Percentiles rank a stretch among this genome's conserved stretches.
phyloP scores from a whole-genome alignment of 2,797 vertebrate genomes.

The Danio aesculapii region DNA sequence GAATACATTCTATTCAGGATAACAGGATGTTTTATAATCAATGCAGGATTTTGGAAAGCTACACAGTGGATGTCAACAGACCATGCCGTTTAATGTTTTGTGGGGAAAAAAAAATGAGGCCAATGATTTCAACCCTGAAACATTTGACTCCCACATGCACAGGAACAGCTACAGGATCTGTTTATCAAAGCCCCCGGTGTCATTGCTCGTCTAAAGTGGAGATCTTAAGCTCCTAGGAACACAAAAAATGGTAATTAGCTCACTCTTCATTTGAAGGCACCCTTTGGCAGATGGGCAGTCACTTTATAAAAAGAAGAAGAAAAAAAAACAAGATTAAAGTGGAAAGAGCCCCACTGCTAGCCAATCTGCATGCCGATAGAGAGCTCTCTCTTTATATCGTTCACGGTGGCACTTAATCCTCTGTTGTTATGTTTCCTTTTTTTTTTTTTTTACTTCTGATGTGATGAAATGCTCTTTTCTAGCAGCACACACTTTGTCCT shows the following conservation, averaged over 20 bases:
- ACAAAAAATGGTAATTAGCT: constrained; percentile 58
- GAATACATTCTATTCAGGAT: constrained; percentile 45
- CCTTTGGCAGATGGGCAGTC: constrained; percentile 46
- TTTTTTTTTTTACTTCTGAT: background rate
- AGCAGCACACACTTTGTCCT: background rate
- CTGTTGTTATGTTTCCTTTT: constrained; percentile 18
- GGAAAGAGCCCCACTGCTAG: constrained; percentile 37
- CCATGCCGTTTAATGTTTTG: constrained; percentile 41
- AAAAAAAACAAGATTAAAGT: constrained; percentile 54
- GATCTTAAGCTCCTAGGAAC: constrained; percentile 44
- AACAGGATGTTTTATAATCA: constrained; percentile 54
- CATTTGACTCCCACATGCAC: constrained; percentile 54
- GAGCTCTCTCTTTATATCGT: background rate
- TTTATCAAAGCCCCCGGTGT: constrained; percentile 45
- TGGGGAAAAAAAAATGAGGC: constrained; percentile 19
- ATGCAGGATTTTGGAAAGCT: constrained; percentile 38
- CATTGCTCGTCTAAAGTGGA: constrained; percentile 37
- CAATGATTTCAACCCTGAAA: constrained; percentile 60
- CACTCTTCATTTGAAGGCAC: constrained; percentile 29
- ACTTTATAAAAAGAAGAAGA: constrained; percentile 28
- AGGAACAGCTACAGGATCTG: constrained; percentile 35
- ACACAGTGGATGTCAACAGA: constrained; percentile 50
- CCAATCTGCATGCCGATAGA: constrained; percentile 55
- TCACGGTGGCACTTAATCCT: constrained; percentile 29
- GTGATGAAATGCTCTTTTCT: constrained; percentile 10